Evolutionary conservation across 2,797 vertebrate genomes (phyloP), one percentile per base, ranked within the genome.

Genomic region (Eulemur mongoz): DNA sequence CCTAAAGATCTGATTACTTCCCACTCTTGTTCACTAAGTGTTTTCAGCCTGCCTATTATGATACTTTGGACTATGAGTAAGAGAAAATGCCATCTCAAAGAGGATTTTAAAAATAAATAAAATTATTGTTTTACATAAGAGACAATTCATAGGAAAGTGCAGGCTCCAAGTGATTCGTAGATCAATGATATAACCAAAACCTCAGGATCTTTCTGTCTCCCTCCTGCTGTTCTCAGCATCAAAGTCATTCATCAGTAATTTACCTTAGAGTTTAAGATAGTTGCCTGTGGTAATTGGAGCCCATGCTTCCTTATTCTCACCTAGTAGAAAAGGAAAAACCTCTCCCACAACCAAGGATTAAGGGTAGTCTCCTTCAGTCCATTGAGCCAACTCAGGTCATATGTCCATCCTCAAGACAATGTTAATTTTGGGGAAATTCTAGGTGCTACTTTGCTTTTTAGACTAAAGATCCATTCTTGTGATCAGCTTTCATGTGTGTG

Each of bases 11-110:
- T 88, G 15, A 78, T 76, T 87, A 25, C 27, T 78, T 81, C 87
- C 35, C 45, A 18, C 7, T 40, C 54, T 45, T 52, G 45, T 20
- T n/a, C 14, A 38, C 17, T n/a, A 25, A 32, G 35, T 67, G 35
- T 69, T 81, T 92, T 75, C 84, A 82, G 48, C 32, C 45, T 95
- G 20, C 61, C 5, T 40, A 27, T 73, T 70, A 48, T 43, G 50
- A 79, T 82, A 63, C 50, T 91, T 91, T 75, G 38, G 45, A 15
- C 15, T 48, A 50, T 32, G 6, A 0, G 8, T 50, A 94, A 81
- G 7, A 92, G 63, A 75, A 85, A 93, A 82, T 91, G 13, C 76
- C 81, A 57, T 93, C 63, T 82, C 69, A 54, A 76, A 85, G 12
- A 75, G 17, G 45, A 59, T 86, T n/a, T 18, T 82, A 40, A 23